A percentile compares a stretch with the other conserved stretches of the same genome.
These are phyloP conservation scores for Halictus ligatus DNA, from an alignment of 2,888 invertebrate genomes.

Conservation along the genomic window DNA sequence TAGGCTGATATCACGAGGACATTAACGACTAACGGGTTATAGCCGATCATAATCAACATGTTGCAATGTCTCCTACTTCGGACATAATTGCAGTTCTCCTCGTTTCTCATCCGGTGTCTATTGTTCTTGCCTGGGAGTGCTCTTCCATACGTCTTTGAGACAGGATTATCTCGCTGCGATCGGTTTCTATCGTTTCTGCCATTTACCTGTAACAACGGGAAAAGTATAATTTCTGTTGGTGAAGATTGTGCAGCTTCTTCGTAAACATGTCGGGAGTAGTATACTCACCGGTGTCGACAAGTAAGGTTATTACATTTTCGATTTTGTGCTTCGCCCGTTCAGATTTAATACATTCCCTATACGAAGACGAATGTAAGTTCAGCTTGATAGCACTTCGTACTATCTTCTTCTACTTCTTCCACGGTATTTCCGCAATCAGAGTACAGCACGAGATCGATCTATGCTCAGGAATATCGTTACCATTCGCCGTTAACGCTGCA, in stretches of 20 bases:
- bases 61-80: conserved; percentile 30
- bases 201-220: background rate
- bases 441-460: background rate
- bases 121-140: background rate
- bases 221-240: background rate
- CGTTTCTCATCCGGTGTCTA: conserved; percentile 36
- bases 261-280: conserved; percentile 22
- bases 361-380: no score
- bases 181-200: background rate
- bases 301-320: conserved; percentile 33
- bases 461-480: background rate
- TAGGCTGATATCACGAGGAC: conserved; percentile 6
- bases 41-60: conserved; percentile 16
- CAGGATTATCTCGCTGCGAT: background rate
- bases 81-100: conserved; percentile 30
- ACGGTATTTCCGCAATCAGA: background rate
- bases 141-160: conserved; percentile 10
- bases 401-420: background rate
- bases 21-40: conserved; percentile 16
- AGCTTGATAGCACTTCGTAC: background rate
- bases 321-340: background rate
- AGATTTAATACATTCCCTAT: background rate
- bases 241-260: background rate
- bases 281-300: conserved; percentile 30
- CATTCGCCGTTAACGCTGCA: background rate